These are phyloP conservation scores for Pteria penguin DNA, from an alignment of 2,888 invertebrate genomes.

Conservation along the genomic window DNA sequence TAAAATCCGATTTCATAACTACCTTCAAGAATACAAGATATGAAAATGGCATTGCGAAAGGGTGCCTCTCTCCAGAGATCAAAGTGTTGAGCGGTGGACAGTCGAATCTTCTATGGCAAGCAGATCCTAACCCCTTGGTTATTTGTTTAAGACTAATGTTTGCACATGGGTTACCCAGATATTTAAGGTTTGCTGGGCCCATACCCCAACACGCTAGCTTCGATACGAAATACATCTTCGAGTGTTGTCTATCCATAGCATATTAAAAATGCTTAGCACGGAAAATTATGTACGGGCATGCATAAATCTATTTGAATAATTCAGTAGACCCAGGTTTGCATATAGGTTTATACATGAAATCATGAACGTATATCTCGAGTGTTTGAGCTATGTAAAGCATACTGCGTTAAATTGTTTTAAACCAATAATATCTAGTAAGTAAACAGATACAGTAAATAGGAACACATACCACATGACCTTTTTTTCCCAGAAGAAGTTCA, in stretches of 20 bases:
- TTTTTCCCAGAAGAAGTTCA: too few species aligned
- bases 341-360: neutral
- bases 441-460: too few species aligned
- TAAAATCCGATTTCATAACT: too few species aligned
- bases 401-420: too few species aligned
- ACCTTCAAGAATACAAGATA: too few species aligned
- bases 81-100: neutral
- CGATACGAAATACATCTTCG: neutral
- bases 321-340: neutral
- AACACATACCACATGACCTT: too few species aligned
- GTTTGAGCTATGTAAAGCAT: too few species aligned
- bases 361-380: neutral
- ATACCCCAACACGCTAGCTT: neutral
- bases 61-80: too few species aligned
- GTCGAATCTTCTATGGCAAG: conserved; percentile 4
- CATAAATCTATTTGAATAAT: conserved; percentile 15
- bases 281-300: conserved; percentile 26
- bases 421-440: too few species aligned
- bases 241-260: neutral
- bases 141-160: conserved; percentile 29
- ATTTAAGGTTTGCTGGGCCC: conserved; percentile 23
- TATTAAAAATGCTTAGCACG: neutral
- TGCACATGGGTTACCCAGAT: conserved; percentile 42
- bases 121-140: conserved; percentile 21
- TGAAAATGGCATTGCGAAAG: too few species aligned